phyloP scores from a whole-genome alignment of 2,113 vertebrate genomes.

The Heterochromis multidens region DNA sequence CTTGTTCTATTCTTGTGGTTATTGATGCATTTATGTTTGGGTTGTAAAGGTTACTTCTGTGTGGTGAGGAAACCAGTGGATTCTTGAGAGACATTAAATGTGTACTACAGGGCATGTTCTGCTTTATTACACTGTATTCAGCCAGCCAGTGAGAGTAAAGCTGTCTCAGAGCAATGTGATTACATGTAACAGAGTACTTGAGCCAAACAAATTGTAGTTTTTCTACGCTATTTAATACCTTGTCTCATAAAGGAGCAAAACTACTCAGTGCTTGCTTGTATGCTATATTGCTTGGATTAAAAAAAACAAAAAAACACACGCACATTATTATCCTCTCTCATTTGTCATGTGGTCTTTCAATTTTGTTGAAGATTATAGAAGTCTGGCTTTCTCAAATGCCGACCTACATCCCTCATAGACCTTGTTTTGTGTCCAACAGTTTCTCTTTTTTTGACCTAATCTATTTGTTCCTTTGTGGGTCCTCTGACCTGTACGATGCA shows the following conservation, averaged over 20 bases:
- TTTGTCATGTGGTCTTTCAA: constrained; percentile 16
- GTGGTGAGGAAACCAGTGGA: not conserved
- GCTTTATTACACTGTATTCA: constrained; percentile 14
- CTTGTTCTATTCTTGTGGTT: not conserved
- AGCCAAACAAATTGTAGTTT: not conserved
- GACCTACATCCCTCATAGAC: constrained; percentile 37
- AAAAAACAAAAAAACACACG: not conserved
- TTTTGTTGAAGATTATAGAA: constrained; percentile 29
- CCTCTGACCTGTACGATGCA: constrained; percentile 34
- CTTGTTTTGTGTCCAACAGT: constrained; percentile 35
- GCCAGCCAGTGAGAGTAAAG: not conserved
- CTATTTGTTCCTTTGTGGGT: constrained; percentile 41
- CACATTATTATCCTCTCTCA: constrained; percentile 1
- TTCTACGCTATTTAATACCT: not conserved
- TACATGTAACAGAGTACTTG: not conserved
- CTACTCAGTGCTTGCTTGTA: not conserved
- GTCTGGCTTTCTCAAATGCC: constrained; percentile 17
- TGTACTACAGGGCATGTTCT: not conserved
- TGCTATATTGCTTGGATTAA: not conserved
- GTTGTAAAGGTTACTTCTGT: not conserved
- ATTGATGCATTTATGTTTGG: not conserved
- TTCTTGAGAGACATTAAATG: not conserved
- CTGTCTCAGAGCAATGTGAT: constrained; percentile 13
- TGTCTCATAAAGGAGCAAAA: not conserved
- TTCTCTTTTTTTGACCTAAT: constrained; percentile 13